Evolutionary conservation across 2,113 vertebrate species (phyloP), one percentile per base, ranked within the genome.

Genomic region (Dicrurus megarhynchus): DNA sequence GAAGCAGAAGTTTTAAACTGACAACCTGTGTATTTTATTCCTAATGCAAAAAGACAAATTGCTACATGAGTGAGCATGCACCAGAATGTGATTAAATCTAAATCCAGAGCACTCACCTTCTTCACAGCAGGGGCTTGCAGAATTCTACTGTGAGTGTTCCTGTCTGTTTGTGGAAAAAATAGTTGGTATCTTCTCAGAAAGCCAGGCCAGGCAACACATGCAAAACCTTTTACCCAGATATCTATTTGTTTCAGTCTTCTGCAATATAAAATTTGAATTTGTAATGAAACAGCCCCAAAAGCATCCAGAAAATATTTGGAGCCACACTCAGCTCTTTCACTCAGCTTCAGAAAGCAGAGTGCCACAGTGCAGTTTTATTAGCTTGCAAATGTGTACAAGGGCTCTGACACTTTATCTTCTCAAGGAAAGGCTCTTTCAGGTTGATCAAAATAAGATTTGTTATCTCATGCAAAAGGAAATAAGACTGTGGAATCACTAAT

Each of bases 1-100:
- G 78, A 81, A 93, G 41, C 47, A 96, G 89, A 83, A 93, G 61
- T 90, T 96, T 97, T 91, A 90, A 84, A 77, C 55, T 57, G 79
- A 90, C 76, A 91, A 33, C 49, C 55, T 88, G 24, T 69, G 4
- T 77, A 78, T 87, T 96, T 94, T 84, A 78, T 78, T 87, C 71
- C 57, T 95, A 84, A 73, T 84, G 69, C 63, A 73, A 80, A 83
- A 89, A 91, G 65, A 77, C 84, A 92, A 92, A 87, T 80, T 80
- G 35, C 70, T 75, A 63, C 77, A 56, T 47, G 83, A 88, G 33
- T 70, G 63, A 95, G 76, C 61, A 78, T 63, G 57, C n/a, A 94
- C 23, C 64, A 91, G 80, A 85, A 91, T 55, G 87, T 68, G 42
- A 88, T 67, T 80, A 78, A 71, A 86, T 75, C 60, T 87, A 78